These are phyloP conservation scores for Nowickia ferox DNA, from an alignment of 2,888 invertebrate genomes.

Conservation along the genomic window DNA sequence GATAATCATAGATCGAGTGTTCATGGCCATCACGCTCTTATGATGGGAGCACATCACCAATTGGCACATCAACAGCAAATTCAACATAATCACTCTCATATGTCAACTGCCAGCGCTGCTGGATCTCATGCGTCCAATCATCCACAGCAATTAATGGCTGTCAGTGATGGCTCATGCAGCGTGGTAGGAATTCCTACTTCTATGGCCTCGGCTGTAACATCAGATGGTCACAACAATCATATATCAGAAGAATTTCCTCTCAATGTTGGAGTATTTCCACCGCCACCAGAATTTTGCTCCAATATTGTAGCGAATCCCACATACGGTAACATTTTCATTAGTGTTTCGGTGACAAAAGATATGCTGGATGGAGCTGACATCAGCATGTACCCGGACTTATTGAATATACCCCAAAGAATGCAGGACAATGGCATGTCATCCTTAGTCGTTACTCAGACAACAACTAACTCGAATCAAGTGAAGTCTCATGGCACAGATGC, in stretches of 20 bases:
- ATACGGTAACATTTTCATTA: constrained; percentile 90
- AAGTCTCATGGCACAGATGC: constrained; percentile 47
- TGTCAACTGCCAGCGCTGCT: constrained; percentile 62
- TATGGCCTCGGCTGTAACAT: constrained; percentile 73
- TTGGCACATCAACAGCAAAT: constrained; percentile 74
- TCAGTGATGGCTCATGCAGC: constrained; percentile 80
- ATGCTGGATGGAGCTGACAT: constrained; percentile 85
- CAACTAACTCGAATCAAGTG: constrained; percentile 40
- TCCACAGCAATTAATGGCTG: constrained; percentile 78
- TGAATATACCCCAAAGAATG: constrained; percentile 87
- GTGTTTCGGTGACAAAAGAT: constrained; percentile 90
- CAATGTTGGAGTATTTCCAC: constrained; percentile 84
- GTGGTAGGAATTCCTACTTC: constrained; percentile 80
- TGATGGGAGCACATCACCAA: constrained; percentile 70
- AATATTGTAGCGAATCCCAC: constrained; percentile 82
- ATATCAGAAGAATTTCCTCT: constrained; percentile 83
- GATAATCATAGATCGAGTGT: constrained; percentile 83
- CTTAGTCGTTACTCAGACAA: constrained; percentile 69
- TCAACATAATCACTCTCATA: constrained; percentile 73
- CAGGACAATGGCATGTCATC: constrained; percentile 76
- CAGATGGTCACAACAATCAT: constrained; percentile 78
- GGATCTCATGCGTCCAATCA: constrained; percentile 72
- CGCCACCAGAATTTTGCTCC: constrained; percentile 86
- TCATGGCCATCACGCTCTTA: constrained; percentile 72
- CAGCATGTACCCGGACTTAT: constrained; percentile 91